Base-by-base conservation (phyloP, 2,797 vertebrate species). In the Falco concolor region DNA sequence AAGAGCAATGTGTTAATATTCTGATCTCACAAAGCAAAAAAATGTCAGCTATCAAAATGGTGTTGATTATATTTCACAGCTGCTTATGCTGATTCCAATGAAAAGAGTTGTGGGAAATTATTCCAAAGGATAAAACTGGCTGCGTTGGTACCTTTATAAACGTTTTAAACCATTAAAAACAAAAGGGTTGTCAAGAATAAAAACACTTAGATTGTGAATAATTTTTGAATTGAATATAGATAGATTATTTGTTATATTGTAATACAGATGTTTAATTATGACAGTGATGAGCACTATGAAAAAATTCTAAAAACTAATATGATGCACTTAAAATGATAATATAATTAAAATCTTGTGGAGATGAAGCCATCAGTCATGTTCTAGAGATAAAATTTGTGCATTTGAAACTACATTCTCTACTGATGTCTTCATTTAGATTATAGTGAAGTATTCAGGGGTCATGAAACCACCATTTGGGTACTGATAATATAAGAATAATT, bases 51-150 rank as follows among this genome's bases (percentile, higher is more conserved):
- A 87, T 94, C 89, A 94, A 95, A 95, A 96, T 92, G 87, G 88
- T 95, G 69, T 84, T 96, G 73, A 87, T 95, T 97, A 56, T 85
- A 68, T 97, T 97, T 97, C 90, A 94, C 91, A 94, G 91, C 92
- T 87, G 89, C 82, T 94, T 96, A 89, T 74, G 74, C 81, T 92
- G 87, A 96, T 84, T 95, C 92, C 84, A 95, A 28, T 86, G 57
- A 88, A 93, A 28, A 91, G 65, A 83, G 75, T 86, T 93, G 65
- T 69, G 84, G 96, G 27, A 92, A 97, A 95, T 94, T 94, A 81
- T 96, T 97, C 83, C 34, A 32, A 57, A 96, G 18, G 38, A 74
- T 68, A 93, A 86, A 96, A 93, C 25, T 32, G 90, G 25, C 92
- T 93, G 65, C 93, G 89, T 93, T 91, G 78, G 63, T 95, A 97